A percentile compares a stretch with the other conserved stretches of the same genome.
These are phyloP conservation scores for Geotrypetes seraphini DNA, from an alignment of 2,797 vertebrate species.

Conservation along the genomic window DNA sequence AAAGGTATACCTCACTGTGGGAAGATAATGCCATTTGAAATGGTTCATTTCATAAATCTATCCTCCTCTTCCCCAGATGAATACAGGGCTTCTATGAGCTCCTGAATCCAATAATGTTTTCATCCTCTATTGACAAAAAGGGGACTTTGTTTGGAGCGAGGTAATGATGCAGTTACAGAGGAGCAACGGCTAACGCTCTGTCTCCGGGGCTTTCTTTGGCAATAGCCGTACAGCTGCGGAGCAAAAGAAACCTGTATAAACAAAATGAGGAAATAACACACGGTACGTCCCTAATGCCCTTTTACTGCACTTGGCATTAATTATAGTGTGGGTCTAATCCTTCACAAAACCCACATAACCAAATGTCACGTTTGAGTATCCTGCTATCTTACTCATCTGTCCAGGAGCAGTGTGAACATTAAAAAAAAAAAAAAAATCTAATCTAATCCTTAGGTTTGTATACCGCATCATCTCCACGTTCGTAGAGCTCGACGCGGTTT, in stretches of 20 bases:
- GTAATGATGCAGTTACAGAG: slow-evolving; percentile 80
- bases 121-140: slow-evolving; percentile 70
- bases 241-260: slow-evolving; percentile 56
- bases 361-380: slow-evolving; percentile 23
- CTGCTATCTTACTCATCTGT: slow-evolving; percentile 27
- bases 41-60: slow-evolving; percentile 98
- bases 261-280: slow-evolving; percentile 68
- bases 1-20: slow-evolving; percentile 85
- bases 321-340: slow-evolving; percentile 38
- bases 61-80: slow-evolving; percentile 51
- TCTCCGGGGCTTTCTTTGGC: slow-evolving; percentile 66
- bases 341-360: slow-evolving; percentile 11
- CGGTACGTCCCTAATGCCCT: slow-evolving; percentile 55
- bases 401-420: not conserved
- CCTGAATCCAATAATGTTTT: slow-evolving; percentile 71
- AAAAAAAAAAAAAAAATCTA: too few species aligned
- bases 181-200: slow-evolving; percentile 57
- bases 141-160: slow-evolving; percentile 61
- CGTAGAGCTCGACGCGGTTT: too few species aligned
- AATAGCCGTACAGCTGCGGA: slow-evolving; percentile 54
- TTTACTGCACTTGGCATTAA: slow-evolving; percentile 52
- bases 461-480: too few species aligned
- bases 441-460: too few species aligned
- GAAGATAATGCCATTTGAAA: slow-evolving; percentile 93
- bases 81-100: slow-evolving; percentile 54